Evolutionary conservation across 2,888 invertebrate genomes (phyloP).

Genomic region (Lasius fuliginosus): DNA sequence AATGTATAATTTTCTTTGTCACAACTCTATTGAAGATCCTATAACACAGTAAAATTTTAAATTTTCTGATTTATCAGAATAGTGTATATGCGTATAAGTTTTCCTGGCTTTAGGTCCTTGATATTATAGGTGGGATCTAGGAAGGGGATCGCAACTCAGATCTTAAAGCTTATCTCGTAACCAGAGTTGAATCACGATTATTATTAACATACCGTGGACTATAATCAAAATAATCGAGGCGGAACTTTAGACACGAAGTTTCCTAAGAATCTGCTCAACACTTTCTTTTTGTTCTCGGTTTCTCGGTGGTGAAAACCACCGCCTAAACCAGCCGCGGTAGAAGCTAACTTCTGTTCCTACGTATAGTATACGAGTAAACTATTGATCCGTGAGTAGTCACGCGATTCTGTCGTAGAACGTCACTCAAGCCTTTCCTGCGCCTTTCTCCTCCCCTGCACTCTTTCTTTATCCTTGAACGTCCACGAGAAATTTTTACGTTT

Average conservation of each 20-base stretch:
- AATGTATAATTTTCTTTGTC: not conserved
- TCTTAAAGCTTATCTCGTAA: conserved; percentile 2
- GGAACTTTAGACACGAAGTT: conserved; percentile 16
- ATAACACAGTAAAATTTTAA: not conserved
- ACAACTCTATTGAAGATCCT: not conserved
- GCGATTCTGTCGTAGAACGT: conserved; percentile 86
- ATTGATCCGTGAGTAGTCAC: conserved; percentile 86
- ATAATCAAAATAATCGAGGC: conserved; percentile 10
- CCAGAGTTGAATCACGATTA: not conserved
- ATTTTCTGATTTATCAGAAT: not conserved
- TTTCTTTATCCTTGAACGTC: conserved; percentile 43
- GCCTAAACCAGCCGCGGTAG: conserved; percentile 67
- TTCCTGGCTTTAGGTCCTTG: not conserved
- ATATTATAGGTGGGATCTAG: not conserved
- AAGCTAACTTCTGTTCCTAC: conserved; percentile 68
- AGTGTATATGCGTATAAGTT: not conserved
- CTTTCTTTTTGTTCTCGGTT: conserved; percentile 12
- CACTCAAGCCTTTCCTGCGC: conserved; percentile 83
- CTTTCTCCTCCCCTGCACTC: conserved; percentile 69
- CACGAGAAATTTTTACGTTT: conserved; percentile 58
- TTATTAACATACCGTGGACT: conserved; percentile 20
- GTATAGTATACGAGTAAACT: conserved; percentile 80
- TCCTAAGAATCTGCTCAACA: conserved; percentile 24
- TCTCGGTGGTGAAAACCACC: conserved; percentile 55
- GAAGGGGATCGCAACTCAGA: not conserved